A percentile compares a stretch with the other conserved stretches of the same genome.
Conservation (phyloP, 2,113 vertebrate genomes). For the Macrotus californicus region DNA sequence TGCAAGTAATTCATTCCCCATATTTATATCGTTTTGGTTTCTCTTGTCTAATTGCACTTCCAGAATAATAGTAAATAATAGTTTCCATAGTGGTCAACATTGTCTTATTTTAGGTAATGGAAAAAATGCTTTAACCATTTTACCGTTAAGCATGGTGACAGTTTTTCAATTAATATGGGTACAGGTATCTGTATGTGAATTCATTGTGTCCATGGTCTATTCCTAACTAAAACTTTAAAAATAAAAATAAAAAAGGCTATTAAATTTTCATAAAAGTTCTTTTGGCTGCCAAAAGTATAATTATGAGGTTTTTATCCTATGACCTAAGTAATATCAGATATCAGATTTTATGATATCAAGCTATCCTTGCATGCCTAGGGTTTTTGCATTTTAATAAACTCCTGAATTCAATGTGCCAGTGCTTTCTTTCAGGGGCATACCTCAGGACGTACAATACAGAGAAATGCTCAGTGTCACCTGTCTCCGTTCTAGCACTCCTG, state of each 20-base stretch:
- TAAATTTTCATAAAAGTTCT: background rate
- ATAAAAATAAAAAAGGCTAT: constrained; percentile 25
- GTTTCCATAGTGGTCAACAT: background rate
- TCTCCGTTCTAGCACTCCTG: background rate
- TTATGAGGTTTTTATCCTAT: background rate
- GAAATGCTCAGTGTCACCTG: background rate
- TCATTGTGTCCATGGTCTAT: background rate
- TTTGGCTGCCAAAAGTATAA: background rate
- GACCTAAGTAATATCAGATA: background rate
- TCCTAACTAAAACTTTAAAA: background rate
- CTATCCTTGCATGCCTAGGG: background rate
- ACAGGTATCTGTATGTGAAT: background rate
- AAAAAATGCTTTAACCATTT: background rate
- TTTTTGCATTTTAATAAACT: background rate
- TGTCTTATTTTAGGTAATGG: background rate
- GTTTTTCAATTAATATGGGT: background rate
- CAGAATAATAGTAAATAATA: background rate
- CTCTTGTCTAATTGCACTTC: background rate
- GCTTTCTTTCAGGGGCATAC: background rate
- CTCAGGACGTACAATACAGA: background rate
- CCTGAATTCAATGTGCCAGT: background rate
- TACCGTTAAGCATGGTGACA: background rate
- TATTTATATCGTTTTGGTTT: background rate
- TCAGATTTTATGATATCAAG: background rate
- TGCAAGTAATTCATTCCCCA: background rate